These are phyloP conservation scores for Chironomus tepperi DNA, from an alignment of 1,140 invertebrate species.

Conservation along the genomic window DNA sequence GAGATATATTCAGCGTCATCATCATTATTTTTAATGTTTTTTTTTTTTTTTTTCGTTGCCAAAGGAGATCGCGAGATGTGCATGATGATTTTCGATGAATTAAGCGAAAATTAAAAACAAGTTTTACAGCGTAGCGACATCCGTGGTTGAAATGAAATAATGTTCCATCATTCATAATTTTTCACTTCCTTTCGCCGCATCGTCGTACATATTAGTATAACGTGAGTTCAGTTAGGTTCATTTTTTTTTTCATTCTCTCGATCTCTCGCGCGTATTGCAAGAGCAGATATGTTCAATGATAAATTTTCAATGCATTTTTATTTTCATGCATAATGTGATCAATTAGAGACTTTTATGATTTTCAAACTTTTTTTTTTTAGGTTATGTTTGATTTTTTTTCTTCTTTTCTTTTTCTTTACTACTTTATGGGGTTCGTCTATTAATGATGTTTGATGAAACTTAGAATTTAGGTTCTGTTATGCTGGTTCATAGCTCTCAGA, in stretches of 20 bases:
- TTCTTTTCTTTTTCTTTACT: no score
- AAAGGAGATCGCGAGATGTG: slow-evolving; percentile 1
- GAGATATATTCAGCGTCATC: not conserved
- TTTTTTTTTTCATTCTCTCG: not conserved
- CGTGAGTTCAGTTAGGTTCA: not conserved
- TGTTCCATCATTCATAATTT: slow-evolving; percentile 3
- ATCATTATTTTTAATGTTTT: slow-evolving; percentile 9
- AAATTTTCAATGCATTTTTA: no score
- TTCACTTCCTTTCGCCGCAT: slow-evolving; percentile 3
- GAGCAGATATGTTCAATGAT: no score
- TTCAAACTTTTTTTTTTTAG: no score
- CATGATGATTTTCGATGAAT: slow-evolving; percentile 13
- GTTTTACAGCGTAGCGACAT: not conserved
- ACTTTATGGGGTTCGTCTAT: no score
- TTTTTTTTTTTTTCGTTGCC: not conserved
- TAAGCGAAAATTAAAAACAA: slow-evolving; percentile 9
- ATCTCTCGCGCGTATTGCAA: no score
- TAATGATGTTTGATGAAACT: no score
- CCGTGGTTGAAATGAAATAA: slow-evolving; percentile 12
- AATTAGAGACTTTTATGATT: no score
- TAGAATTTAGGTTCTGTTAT: no score
- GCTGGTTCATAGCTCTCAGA: no score
- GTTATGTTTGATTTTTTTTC: no score
- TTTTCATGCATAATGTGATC: no score
- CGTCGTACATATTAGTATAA: not conserved